Evolutionary conservation across 2,797 vertebrate species (phyloP), one percentile per base, ranked within the genome.

Genomic region (Propithecus deckenii): DNA sequence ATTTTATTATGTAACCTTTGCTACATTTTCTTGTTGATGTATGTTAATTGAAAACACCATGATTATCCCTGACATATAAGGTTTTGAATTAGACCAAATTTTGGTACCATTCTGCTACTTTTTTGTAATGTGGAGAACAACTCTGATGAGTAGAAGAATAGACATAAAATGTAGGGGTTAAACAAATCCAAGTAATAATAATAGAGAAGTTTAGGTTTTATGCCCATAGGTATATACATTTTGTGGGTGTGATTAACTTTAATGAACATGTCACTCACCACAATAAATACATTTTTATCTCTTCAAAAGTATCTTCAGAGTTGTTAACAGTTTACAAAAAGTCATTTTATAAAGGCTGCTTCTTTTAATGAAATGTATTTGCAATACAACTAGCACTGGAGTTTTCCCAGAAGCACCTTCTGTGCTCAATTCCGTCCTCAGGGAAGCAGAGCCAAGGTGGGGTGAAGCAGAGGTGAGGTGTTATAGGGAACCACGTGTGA

Each of bases 191-290:
- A 83, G 9, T n/a, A 43, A 74, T 20, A 41, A 32, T 4, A 48
- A 11, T n/a, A 20, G 48, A 8, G 4, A 23, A 52, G 13, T 46
- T 52, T 20, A 59, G 35, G n/a, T 10, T 25, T 35, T 50, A 2
- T n/a, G 48, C 4, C 41, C 8, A 1, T 18, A 18, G 38, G 7
- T 3, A 2, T 4, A 2, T 74, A 12, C 28, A 38, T 38, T 12
- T 23, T 50, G 38, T 22, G 18, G 17, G 14, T n/a, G 4, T 30
- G 61, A 25, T 55, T 17, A 10, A 32, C 63, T 32, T 75, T 52
- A 52, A 0, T 32, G 72, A 72, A 0, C 46, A 0, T 63, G 71
- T 48, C 12, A 57, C n/a, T 59, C 22, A 30, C 32, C 30, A 43
- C 28, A 41, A 0, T 55, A 28, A 59, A 30, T 41, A n/a, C 7